Conservation (phyloP, 2,113 vertebrate species). For the Natator depressus region DNA sequence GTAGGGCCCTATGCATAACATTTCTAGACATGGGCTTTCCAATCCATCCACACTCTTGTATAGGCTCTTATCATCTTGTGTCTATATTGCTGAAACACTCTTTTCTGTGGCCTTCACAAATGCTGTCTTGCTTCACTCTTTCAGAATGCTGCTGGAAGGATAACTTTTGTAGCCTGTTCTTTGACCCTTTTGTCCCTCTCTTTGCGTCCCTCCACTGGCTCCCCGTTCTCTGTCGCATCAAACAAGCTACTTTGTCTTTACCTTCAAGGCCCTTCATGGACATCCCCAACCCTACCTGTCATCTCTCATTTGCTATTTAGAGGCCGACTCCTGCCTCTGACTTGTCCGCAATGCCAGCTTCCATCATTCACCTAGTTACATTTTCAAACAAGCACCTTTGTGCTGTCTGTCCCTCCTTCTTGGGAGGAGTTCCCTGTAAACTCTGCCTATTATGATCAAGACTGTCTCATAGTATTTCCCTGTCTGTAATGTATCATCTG, state of each 20-base stretch:
- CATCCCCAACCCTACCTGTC: not conserved
- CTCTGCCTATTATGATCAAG: not conserved
- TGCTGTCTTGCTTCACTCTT: not conserved
- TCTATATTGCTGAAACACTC: not conserved
- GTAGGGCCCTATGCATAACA: not conserved
- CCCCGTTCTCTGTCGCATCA: not conserved
- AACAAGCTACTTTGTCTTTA: not conserved
- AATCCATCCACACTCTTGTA: not conserved
- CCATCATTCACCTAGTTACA: not conserved
- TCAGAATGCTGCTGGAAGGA: not conserved
- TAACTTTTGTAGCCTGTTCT: not conserved
- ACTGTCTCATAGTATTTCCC: not conserved
- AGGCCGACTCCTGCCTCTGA: not conserved
- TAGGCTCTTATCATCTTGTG: not conserved
- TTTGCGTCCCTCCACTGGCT: not conserved
- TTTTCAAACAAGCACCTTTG: not conserved
- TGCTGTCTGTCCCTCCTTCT: not conserved
- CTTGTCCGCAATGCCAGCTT: not conserved
- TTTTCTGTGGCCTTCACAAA: not conserved
- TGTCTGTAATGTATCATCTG: not conserved
- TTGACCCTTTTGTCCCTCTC: not conserved
- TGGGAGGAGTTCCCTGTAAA: not conserved
- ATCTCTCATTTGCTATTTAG: not conserved
- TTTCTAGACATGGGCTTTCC: not conserved
- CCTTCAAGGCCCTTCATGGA: not conserved